Base-by-base conservation (phyloP, 1,140 invertebrate species). In the Drosophila arawakana region DNA sequence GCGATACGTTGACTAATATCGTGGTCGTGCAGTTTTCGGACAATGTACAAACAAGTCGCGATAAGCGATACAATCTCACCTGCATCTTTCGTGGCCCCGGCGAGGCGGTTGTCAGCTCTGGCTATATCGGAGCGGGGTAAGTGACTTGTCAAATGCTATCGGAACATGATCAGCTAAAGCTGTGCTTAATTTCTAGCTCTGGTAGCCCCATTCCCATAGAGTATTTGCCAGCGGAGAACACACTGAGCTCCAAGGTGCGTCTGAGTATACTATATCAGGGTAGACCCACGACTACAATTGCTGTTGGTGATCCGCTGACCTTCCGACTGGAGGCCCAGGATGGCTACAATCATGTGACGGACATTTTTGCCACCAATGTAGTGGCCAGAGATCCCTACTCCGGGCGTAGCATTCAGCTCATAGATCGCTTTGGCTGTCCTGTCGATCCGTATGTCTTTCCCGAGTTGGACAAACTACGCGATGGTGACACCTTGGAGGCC, bases 1-100 rank as follows among this genome's bases (percentile, higher is more conserved):
- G 97, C 0, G 97, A 98, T 82, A 97, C 97, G 1, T 96, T 98
- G 95, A 98, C 97, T 44, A 98, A 98, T 83, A 98, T 98, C 55
- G 97, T 98, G 3, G 97, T 98, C 15, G 97, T 98, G 0, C 97
- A 98, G 93, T 98, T 98, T 92, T 97, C 97, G 67, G 97, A 98
- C 92, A 97, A 96, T 83, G 97, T 98, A 0, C 97, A 98, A 93
- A 98, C 97, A 1, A 96, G 96, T 50, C 93, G 96, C 67, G 97
- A 98, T 91, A 98, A 98, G 85, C 94, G 97, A 13, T 98, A 98
- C 92, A 98, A 98, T 92, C 93, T 98, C 6, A 98, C 97, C 8
- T 98, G 97, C 90, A 94, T 97, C 49, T 97, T 98, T 92, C 94
- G 97, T 80, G 97, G 97, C 35, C 97, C 97, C 1, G 97, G 97